Percentiles rank a stretch among this genome's conserved stretches.
These are phyloP conservation scores for Lepus oiostolus DNA, from an alignment of 2,797 vertebrate species.

Conservation along the genomic window DNA sequence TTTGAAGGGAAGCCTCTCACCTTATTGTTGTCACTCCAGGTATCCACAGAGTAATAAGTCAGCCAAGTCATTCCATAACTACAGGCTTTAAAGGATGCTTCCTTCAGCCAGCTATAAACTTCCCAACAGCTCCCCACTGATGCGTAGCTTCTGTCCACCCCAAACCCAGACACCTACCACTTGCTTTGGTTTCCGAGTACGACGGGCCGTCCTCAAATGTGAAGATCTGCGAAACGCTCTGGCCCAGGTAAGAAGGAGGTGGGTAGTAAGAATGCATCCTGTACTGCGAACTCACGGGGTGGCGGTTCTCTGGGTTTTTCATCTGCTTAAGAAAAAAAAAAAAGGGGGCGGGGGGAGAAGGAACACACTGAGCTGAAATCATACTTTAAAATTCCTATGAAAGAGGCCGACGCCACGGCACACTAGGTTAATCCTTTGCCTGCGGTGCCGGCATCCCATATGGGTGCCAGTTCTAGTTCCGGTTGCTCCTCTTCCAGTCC, in stretches of 20 bases:
- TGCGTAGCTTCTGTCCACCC: neutral
- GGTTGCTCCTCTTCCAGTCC: too few relatives aligned
- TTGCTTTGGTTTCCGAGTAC: conserved; percentile 90
- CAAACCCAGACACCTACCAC: conserved; percentile 90
- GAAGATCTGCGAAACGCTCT: conserved; percentile 92
- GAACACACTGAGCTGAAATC: neutral
- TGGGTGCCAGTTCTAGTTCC: too few relatives aligned
- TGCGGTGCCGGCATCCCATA: too few relatives aligned
- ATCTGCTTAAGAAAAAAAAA: conserved; percentile 87
- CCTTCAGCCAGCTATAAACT: neutral
- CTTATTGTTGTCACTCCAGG: neutral
- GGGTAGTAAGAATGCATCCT: conserved; percentile 96
- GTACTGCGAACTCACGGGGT: conserved; percentile 93
- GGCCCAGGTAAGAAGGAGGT: conserved; percentile 92
- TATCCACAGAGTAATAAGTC: neutral
- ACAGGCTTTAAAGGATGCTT: neutral
- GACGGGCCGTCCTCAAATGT: conserved; percentile 91
- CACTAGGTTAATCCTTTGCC: too few relatives aligned
- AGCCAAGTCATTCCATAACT: conserved; percentile 2
- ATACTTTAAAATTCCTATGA: too few relatives aligned
- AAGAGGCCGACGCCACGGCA: too few relatives aligned
- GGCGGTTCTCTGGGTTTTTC: conserved; percentile 91
- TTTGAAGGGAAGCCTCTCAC: neutral
- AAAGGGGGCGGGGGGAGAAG: neutral
- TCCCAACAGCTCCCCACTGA: neutral